Conservation (phyloP, 2,113 vertebrate genomes). For the Plectropomus leopardus region DNA sequence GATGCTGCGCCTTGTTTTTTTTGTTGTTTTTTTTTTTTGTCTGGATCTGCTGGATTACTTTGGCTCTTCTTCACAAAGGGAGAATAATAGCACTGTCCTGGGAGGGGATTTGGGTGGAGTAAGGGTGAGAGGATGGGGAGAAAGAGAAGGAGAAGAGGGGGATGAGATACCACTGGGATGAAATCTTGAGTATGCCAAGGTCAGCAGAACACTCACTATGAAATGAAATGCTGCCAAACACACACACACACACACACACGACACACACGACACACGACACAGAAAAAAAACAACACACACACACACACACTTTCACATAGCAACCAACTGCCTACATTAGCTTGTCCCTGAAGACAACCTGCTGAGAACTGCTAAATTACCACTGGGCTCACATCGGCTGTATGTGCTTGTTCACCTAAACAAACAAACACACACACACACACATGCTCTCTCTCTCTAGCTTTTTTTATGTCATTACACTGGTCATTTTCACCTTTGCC, state of each 20-base stretch:
- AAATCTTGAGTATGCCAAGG: slow-evolving; percentile 71
- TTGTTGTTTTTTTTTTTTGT: slow-evolving; percentile 4
- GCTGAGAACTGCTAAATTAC: slow-evolving; percentile 68
- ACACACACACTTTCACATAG: neutral
- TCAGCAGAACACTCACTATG: slow-evolving; percentile 73
- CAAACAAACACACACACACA: slow-evolving; percentile 1
- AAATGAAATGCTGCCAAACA: slow-evolving; percentile 63
- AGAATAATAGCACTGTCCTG: slow-evolving; percentile 26
- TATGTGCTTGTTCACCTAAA: slow-evolving; percentile 13
- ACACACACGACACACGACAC: slow-evolving; percentile 14
- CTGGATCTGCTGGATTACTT: slow-evolving; percentile 14
- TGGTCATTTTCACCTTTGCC: slow-evolving; percentile 3
- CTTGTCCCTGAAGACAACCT: slow-evolving; percentile 63
- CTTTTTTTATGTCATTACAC: neutral
- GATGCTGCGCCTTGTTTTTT: slow-evolving; percentile 1
- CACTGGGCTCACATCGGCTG: slow-evolving; percentile 44
- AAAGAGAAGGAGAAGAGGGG: slow-evolving; percentile 41
- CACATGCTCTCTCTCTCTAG: neutral
- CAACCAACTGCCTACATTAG: slow-evolving; percentile 42
- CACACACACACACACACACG: slow-evolving; percentile 27
- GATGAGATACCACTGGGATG: slow-evolving; percentile 59
- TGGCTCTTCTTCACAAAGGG: slow-evolving; percentile 26
- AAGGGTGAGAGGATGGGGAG: slow-evolving; percentile 32
- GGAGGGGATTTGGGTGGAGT: slow-evolving; percentile 45
- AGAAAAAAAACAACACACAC: slow-evolving; percentile 17